A percentile compares a stretch with the other conserved stretches of the same genome.
These are phyloP conservation scores for Globodera rostochiensis DNA, from an alignment of 1,140 invertebrate species.

Conservation along the genomic window DNA sequence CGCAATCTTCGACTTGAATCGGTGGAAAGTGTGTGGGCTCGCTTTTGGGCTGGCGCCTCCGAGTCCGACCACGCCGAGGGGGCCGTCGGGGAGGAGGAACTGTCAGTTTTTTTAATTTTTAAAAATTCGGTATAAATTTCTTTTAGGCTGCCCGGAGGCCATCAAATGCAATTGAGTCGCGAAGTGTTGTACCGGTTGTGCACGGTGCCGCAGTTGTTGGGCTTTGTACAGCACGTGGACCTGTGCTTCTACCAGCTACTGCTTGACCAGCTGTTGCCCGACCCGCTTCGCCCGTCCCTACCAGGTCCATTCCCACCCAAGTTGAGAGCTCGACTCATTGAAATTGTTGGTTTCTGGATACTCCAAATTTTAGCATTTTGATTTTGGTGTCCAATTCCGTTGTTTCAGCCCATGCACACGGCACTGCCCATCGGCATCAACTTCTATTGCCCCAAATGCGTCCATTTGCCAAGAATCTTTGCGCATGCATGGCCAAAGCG, in stretches of 20 bases:
- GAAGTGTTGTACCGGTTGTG: conserved; percentile 71
- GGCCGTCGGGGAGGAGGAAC: conserved; percentile 2
- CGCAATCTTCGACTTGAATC: conserved; percentile 39
- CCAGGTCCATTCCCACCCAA: background rate
- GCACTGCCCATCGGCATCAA: background rate
- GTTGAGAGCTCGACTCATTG: too few species aligned
- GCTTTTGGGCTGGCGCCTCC: conserved; percentile 33
- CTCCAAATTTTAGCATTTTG: background rate
- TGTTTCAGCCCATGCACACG: conserved; percentile 20
- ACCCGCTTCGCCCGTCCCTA: conserved; percentile 76
- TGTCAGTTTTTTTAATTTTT: conserved; percentile 8
- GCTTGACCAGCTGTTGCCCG: conserved; percentile 91
- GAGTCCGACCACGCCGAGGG: conserved; percentile 32
- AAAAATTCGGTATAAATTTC: background rate
- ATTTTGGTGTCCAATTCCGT: conserved; percentile 9
- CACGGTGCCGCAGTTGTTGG: conserved; percentile 72
- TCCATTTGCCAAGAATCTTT: conserved; percentile 33
- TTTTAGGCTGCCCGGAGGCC: conserved; percentile 15
- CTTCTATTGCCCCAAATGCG: conserved; percentile 14
- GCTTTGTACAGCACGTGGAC: conserved; percentile 80
- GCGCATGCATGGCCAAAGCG: conserved; percentile 80
- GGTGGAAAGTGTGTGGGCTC: conserved; percentile 37
- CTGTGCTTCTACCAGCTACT: conserved; percentile 92
- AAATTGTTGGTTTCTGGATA: too few species aligned
- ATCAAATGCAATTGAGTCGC: conserved; percentile 43